Conservation (phyloP, 2,797 vertebrate species). For the Chelon labrosus region DNA sequence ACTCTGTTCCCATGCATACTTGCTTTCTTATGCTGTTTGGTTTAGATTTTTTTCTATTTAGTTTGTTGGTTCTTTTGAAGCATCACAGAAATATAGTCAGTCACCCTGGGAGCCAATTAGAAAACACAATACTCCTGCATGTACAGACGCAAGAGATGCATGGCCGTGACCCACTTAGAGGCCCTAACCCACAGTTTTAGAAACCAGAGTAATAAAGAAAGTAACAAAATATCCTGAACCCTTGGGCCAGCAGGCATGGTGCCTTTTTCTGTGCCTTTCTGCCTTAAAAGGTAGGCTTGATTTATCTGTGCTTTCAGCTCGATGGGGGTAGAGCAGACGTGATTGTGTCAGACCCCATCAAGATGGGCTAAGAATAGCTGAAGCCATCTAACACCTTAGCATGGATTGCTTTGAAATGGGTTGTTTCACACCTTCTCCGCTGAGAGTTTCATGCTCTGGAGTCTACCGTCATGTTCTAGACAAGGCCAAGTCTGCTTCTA, state of each 20-base stretch:
- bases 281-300: slow-evolving; percentile 76
- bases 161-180: slow-evolving; percentile 27
- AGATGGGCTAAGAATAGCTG: slow-evolving; percentile 69
- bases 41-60: not conserved
- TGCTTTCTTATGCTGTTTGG: slow-evolving; percentile 10
- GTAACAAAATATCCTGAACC: slow-evolving; percentile 26
- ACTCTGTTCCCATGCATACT: not conserved
- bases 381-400: slow-evolving; percentile 52
- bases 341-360: slow-evolving; percentile 64
- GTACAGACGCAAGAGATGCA: slow-evolving; percentile 26
- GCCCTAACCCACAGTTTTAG: slow-evolving; percentile 29
- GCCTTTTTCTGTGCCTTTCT: slow-evolving; percentile 53
- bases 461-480: slow-evolving; percentile 33
- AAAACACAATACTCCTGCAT: slow-evolving; percentile 21
- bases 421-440: slow-evolving; percentile 35
- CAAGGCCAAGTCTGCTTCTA: slow-evolving; percentile 21
- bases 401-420: slow-evolving; percentile 49
- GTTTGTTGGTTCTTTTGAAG: slow-evolving; percentile 35
- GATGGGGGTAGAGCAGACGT: slow-evolving; percentile 60
- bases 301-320: slow-evolving; percentile 63
- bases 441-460: slow-evolving; percentile 23
- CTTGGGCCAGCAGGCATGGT: slow-evolving; percentile 10
- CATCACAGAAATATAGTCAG: slow-evolving; percentile 27
- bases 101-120: slow-evolving; percentile 39
- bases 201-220: slow-evolving; percentile 21